These are phyloP conservation scores for Callitettix versicolor DNA, from an alignment of 1,140 invertebrate genomes.

Conservation along the genomic window DNA sequence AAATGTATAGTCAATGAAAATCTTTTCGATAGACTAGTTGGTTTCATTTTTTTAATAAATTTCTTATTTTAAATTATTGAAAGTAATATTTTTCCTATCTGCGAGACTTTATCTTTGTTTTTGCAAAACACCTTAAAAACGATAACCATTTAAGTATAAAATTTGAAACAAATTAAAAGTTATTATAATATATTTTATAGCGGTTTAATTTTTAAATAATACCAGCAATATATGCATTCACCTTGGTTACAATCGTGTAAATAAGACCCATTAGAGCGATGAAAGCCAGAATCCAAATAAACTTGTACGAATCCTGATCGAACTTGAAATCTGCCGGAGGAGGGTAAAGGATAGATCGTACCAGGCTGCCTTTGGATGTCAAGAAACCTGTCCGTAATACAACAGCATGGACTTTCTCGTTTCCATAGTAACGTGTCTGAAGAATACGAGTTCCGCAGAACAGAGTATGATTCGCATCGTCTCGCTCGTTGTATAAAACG, in stretches of 20 bases:
- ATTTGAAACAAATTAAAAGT: too few relatives aligned
- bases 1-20: too few relatives aligned
- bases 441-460: constrained; percentile 36
- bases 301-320: constrained; percentile 84
- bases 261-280: constrained; percentile 69
- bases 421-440: constrained; percentile 59
- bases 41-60: too few relatives aligned
- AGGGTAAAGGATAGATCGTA: constrained; percentile 89
- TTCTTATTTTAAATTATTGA: too few relatives aligned
- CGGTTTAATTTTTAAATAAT: too few relatives aligned
- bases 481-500: constrained; percentile 57
- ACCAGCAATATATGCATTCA: constrained; percentile 32
- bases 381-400: constrained; percentile 73
- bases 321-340: constrained; percentile 92
- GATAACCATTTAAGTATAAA: too few relatives aligned
- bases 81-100: too few relatives aligned
- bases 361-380: constrained; percentile 81
- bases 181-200: too few relatives aligned
- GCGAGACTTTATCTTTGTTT: too few relatives aligned
- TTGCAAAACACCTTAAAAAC: too few relatives aligned
- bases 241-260: constrained; percentile 77
- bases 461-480: constrained; percentile 79
- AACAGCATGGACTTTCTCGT: constrained; percentile 50
- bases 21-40: too few relatives aligned
- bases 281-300: constrained; percentile 67